These are phyloP conservation scores for Desmophyllum pertusum DNA, from an alignment of 92 coral and sea anemone genomes.

Conservation along the genomic window DNA sequence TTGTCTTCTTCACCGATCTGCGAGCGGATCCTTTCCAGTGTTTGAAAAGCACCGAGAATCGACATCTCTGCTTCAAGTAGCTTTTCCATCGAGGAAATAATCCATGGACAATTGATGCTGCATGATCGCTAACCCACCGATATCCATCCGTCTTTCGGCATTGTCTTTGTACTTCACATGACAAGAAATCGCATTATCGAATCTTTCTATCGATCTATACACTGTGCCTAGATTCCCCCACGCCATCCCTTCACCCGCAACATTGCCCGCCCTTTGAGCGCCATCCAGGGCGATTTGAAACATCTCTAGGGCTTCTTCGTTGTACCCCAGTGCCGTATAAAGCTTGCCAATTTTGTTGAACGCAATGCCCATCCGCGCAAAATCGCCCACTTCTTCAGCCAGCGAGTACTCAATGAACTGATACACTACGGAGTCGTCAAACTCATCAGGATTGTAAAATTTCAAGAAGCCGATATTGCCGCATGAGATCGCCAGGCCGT, in stretches of 20 bases:
- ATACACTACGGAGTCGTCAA: constrained; percentile 50
- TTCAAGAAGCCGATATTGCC: constrained; percentile 71
- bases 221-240: constrained; percentile 76
- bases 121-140: constrained; percentile 75
- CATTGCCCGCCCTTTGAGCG: constrained; percentile 44
- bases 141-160: constrained; percentile 64
- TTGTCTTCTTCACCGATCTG: constrained; percentile 72
- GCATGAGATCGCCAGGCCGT: constrained; percentile 62
- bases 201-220: constrained; percentile 53
- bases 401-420: constrained; percentile 57
- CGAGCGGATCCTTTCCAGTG: constrained; percentile 59
- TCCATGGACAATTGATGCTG: constrained; percentile 66
- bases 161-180: constrained; percentile 62
- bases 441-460: constrained; percentile 65
- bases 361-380: constrained; percentile 60
- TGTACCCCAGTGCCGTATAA: constrained; percentile 51
- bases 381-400: constrained; percentile 63
- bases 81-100: constrained; percentile 50
- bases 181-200: constrained; percentile 57
- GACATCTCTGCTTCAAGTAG: constrained; percentile 51
- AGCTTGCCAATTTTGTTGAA: constrained; percentile 75
- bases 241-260: constrained; percentile 76
- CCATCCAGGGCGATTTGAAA: constrained; percentile 49
- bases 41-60: constrained; percentile 49
- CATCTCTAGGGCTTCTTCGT: constrained; percentile 48